phyloP scores from a whole-genome alignment of 2,888 invertebrate species.

The Dendrolimus pini region DNA sequence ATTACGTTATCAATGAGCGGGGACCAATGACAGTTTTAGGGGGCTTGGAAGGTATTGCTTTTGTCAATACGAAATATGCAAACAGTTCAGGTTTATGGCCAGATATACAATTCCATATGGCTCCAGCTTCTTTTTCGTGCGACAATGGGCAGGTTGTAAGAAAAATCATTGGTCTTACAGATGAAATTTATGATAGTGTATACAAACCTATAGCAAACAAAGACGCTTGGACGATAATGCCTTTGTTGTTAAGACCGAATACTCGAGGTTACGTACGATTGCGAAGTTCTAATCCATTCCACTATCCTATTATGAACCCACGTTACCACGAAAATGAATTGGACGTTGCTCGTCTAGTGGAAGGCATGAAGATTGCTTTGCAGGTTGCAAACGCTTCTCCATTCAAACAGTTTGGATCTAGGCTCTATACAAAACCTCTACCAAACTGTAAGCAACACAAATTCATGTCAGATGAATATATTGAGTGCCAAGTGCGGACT shows the following conservation, averaged over 20 bases:
- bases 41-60: slow-evolving; percentile 91
- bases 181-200: slow-evolving; percentile 86
- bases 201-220: slow-evolving; percentile 87
- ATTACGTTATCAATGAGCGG: slow-evolving; percentile 85
- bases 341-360: slow-evolving; percentile 88
- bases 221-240: slow-evolving; percentile 91
- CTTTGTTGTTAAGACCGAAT: slow-evolving; percentile 86
- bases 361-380: slow-evolving; percentile 87
- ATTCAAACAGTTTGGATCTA: slow-evolving; percentile 88
- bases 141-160: slow-evolving; percentile 85
- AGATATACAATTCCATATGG: slow-evolving; percentile 95
- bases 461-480: slow-evolving; percentile 88
- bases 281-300: slow-evolving; percentile 88
- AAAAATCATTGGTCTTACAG: slow-evolving; percentile 87
- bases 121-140: slow-evolving; percentile 90
- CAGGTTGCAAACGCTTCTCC: slow-evolving; percentile 84
- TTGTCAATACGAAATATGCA: slow-evolving; percentile 90
- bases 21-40: slow-evolving; percentile 93
- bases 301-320: slow-evolving; percentile 92
- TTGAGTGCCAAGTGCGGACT: slow-evolving; percentile 91
- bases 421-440: slow-evolving; percentile 83
- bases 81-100: slow-evolving; percentile 88
- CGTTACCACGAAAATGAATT: slow-evolving; percentile 91
- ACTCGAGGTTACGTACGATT: slow-evolving; percentile 87
- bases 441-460: slow-evolving; percentile 85